Percentiles rank a stretch among this genome's conserved stretches.
These are phyloP conservation scores for Orthosia gothica DNA, from an alignment of 2,888 invertebrate genomes.

Conservation along the genomic window DNA sequence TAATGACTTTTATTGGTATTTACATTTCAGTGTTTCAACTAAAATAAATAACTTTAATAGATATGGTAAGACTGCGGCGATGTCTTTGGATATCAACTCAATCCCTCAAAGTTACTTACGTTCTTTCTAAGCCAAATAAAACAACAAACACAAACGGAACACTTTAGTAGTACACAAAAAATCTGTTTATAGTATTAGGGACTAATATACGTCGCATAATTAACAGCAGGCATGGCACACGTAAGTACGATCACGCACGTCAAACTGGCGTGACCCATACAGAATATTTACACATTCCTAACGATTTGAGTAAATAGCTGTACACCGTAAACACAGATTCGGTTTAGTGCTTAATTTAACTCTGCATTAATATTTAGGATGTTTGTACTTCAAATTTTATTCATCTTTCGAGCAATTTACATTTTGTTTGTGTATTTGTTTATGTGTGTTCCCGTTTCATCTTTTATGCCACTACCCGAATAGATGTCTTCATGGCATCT, in stretches of 20 bases:
- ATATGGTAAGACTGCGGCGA: too few species aligned
- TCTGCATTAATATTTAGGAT: constrained; percentile 37
- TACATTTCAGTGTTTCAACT: neutral
- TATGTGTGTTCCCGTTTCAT: constrained; percentile 15
- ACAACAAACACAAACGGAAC: neutral
- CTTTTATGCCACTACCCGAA: constrained; percentile 9
- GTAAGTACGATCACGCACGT: constrained; percentile 44
- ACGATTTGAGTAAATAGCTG: constrained; percentile 52
- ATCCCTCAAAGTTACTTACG: too few species aligned
- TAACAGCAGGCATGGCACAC: constrained; percentile 26
- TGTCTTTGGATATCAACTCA: too few species aligned
- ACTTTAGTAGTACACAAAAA: neutral
- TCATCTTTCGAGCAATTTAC: constrained; percentile 41
- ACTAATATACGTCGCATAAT: constrained; percentile 13
- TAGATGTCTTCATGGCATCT: constrained; percentile 17
- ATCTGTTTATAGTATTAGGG: constrained; percentile 19
- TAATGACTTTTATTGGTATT: too few species aligned
- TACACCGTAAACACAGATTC: constrained; percentile 48
- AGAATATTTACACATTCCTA: constrained; percentile 55
- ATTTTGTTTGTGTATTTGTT: constrained; percentile 33
- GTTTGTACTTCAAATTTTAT: constrained; percentile 43
- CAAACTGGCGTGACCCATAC: constrained; percentile 41
- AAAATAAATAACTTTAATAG: neutral
- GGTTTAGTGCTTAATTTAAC: constrained; percentile 53
- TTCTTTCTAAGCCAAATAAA: neutral